phyloP scores from a whole-genome alignment of 2,797 vertebrate genomes.

The Oreochromis grahami region DNA sequence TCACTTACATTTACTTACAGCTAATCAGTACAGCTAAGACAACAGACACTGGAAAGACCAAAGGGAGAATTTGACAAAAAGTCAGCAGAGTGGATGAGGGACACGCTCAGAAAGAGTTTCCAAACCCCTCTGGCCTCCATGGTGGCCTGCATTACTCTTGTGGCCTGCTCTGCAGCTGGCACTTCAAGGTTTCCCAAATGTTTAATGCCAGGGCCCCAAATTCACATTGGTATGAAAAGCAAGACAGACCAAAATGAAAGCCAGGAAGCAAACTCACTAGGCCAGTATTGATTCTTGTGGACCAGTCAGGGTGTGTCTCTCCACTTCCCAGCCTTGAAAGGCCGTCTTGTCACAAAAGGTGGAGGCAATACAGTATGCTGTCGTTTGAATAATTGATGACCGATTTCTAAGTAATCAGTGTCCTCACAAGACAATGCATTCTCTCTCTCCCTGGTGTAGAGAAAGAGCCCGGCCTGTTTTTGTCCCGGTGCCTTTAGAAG shows the following conservation, averaged over 20 bases:
- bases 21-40: slow-evolving; percentile 66
- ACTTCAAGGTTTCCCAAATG: slow-evolving; percentile 64
- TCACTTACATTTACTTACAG: slow-evolving; percentile 70
- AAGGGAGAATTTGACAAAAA: slow-evolving; percentile 55
- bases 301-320: slow-evolving; percentile 65
- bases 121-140: slow-evolving; percentile 59
- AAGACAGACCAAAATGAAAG: slow-evolving; percentile 47
- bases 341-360: slow-evolving; percentile 77
- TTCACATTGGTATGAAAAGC: slow-evolving; percentile 37
- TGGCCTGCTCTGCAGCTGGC: slow-evolving; percentile 67
- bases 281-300: slow-evolving; percentile 68
- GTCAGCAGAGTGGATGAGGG: slow-evolving; percentile 19
- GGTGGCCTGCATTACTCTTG: slow-evolving; percentile 62
- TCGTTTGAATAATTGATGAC: slow-evolving; percentile 79
- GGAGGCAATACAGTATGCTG: slow-evolving; percentile 72
- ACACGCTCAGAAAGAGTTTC: slow-evolving; percentile 59
- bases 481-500: slow-evolving; percentile 75
- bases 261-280: slow-evolving; percentile 48
- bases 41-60: slow-evolving; percentile 36
- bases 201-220: slow-evolving; percentile 48
- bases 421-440: slow-evolving; percentile 79
- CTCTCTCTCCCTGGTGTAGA: slow-evolving; percentile 65
- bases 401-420: slow-evolving; percentile 79
- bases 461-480: slow-evolving; percentile 69
- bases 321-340: slow-evolving; percentile 75